Evolutionary conservation across 2,888 invertebrate genomes (phyloP), one percentile per base, ranked within the genome.

Genomic region (Lepidochrysops patricia): DNA sequence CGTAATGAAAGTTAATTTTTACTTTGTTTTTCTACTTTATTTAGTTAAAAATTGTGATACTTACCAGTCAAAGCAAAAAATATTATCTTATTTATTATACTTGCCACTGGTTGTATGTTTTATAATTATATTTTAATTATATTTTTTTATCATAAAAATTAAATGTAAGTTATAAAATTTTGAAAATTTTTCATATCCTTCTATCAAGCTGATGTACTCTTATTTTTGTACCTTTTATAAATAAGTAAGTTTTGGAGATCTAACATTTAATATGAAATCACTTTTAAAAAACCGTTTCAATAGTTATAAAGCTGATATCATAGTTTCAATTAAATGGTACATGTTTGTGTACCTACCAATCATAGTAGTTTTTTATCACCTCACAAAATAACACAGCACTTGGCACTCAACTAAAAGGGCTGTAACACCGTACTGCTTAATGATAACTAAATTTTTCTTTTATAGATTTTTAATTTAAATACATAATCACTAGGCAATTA

Each of bases 391-490:
- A 52, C 52, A 59, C 59, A 59, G 35, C 52, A 59, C 52, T 59
- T 13, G 27, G 49, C 60, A 62, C 60, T 58, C 50, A 56, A 50
- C 56, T 50, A 50, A 37, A 60, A 49, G 23, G 58, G 23, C 19
- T 59, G 50, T 26, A 37, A 54, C 37, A 59, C 58, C 15, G 25
- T 35, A 37, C 50, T 19, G 34, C 25, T 34, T 37, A 35, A 27
- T 15, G 52, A 12, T 56, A 37, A 23, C 26, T 37, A 32, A 9
- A 58, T 54, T 58, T 29, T 60, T 60, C 60, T 62, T 62, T 58
- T 62, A 60, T 60, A 60, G 48, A 60, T 37, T 58, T 49, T 48
- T 59, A 37, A 26, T 52, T 37, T 29, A n/a, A 59, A 37, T 37
- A 27, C 37, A 35, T 19, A 15, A 49, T n/a, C 6, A 58, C 26